These are phyloP conservation scores for Hippocampus barbouri DNA, from an alignment of 2,113 vertebrate genomes.

Conservation along the genomic window DNA sequence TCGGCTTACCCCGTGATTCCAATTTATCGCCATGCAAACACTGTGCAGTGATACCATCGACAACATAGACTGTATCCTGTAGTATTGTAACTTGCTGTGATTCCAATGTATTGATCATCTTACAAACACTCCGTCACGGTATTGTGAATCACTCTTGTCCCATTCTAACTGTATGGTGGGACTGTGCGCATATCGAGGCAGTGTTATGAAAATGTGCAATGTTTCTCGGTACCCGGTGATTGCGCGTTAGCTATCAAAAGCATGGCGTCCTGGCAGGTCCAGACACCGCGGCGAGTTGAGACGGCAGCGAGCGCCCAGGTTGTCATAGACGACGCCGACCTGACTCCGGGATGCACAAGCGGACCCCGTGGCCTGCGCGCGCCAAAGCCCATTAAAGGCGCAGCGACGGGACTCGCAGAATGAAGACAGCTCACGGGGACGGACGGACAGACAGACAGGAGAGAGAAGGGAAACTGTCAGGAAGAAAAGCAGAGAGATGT, in stretches of 20 bases:
- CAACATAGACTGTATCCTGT: no score
- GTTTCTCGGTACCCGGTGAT: neutral
- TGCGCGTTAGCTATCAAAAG: neutral
- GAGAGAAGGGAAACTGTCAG: slow-evolving; percentile 33
- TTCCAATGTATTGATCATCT: no score
- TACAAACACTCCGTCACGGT: no score
- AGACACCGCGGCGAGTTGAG: slow-evolving; percentile 62
- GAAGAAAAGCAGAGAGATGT: slow-evolving; percentile 48
- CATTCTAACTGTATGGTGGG: neutral
- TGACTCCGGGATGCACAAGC: slow-evolving; percentile 51
- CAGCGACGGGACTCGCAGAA: slow-evolving; percentile 50
- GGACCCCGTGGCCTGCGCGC: slow-evolving; percentile 36
- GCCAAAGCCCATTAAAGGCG: slow-evolving; percentile 66
- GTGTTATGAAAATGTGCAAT: neutral
- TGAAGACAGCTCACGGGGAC: slow-evolving; percentile 57
- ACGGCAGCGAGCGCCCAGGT: slow-evolving; percentile 57
- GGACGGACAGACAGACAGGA: slow-evolving; percentile 14
- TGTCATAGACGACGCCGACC: slow-evolving; percentile 62
- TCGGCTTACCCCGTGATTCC: no score
- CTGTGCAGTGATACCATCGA: no score
- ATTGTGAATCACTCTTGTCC: neutral
- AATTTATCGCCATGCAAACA: no score
- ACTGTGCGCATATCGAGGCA: neutral
- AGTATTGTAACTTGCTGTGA: no score
- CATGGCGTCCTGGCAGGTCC: slow-evolving; percentile 19